phyloP scores from a whole-genome alignment of 1,140 invertebrate species.

The Ips typographus region DNA sequence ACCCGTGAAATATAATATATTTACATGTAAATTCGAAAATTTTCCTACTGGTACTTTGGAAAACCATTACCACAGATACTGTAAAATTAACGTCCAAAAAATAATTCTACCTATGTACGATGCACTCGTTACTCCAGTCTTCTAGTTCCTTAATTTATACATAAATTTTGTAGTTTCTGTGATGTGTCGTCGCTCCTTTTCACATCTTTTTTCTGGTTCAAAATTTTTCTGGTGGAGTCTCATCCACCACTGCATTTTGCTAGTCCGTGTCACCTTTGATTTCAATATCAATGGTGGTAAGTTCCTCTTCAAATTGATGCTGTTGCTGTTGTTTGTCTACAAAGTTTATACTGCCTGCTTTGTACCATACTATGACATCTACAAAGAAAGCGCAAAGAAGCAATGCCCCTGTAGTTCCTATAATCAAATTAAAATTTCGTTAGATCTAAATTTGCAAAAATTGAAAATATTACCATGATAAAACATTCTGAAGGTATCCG shows the following conservation, averaged over 20 bases:
- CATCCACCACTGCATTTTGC: conserved; percentile 17
- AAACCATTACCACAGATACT: too few species aligned
- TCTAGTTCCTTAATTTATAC: too few species aligned
- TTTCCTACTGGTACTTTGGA: too few species aligned
- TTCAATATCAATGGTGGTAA: conserved; percentile 49
- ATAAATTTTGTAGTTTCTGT: too few species aligned
- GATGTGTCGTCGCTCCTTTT: too few species aligned
- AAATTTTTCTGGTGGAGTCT: conserved; percentile 13
- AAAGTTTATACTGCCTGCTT: conserved; percentile 69
- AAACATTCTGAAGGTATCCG: conserved; percentile 77
- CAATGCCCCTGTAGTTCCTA: conserved; percentile 69
- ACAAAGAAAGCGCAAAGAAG: conserved; percentile 69
- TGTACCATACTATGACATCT: conserved; percentile 72
- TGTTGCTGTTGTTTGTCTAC: conserved; percentile 59
- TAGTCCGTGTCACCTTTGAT: conserved; percentile 32
- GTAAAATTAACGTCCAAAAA: too few species aligned
- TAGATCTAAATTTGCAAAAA: too few species aligned
- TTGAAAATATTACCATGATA: conserved; percentile 70
- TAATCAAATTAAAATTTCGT: neutral
- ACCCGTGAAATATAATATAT: too few species aligned
- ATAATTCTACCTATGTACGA: too few species aligned
- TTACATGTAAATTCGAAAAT: too few species aligned
- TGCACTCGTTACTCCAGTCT: too few species aligned
- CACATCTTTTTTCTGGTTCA: too few species aligned
- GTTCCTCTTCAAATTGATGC: conserved; percentile 51